Evolutionary conservation across 2,797 vertebrate species (phyloP).

Genomic region (Lithobates pipiens): DNA sequence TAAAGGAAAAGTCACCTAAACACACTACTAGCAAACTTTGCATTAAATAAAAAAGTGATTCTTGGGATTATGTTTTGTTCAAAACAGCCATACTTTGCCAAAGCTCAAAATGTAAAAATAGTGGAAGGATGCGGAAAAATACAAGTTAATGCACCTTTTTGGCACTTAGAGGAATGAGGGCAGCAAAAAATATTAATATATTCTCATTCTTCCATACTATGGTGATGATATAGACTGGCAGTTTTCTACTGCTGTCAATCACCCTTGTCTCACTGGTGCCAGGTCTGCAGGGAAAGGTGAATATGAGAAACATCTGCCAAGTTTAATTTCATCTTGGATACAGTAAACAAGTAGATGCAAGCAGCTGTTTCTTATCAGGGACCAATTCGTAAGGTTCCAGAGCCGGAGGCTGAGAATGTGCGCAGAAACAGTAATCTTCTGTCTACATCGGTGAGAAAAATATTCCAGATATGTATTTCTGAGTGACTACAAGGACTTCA

Average conservation of each 20-base stretch:
- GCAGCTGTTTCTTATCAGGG: constrained; percentile 36
- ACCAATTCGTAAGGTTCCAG: constrained; percentile 9
- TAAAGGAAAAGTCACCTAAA: no score
- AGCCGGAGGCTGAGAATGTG: not conserved
- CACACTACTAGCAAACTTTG: no score
- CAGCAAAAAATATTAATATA: no score
- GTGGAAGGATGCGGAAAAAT: no score
- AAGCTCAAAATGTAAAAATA: no score
- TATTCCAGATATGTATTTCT: constrained; percentile 4
- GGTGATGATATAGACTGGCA: not conserved
- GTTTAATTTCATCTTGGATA: constrained; percentile 23
- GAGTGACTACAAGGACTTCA: not conserved
- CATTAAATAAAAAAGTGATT: no score
- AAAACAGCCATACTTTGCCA: no score
- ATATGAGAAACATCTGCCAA: constrained; percentile 42
- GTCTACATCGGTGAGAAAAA: not conserved
- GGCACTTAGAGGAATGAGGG: no score
- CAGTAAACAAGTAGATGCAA: constrained; percentile 8
- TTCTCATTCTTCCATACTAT: no score
- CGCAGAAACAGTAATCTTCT: constrained; percentile 4
- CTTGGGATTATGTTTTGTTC: no score
- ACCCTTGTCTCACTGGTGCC: not conserved
- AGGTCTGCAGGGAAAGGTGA: constrained; percentile 15
- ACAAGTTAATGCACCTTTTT: no score
- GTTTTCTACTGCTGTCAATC: not conserved